Evolutionary conservation across 2,113 vertebrate species (phyloP).

Genomic region (Barbus barbus): DNA sequence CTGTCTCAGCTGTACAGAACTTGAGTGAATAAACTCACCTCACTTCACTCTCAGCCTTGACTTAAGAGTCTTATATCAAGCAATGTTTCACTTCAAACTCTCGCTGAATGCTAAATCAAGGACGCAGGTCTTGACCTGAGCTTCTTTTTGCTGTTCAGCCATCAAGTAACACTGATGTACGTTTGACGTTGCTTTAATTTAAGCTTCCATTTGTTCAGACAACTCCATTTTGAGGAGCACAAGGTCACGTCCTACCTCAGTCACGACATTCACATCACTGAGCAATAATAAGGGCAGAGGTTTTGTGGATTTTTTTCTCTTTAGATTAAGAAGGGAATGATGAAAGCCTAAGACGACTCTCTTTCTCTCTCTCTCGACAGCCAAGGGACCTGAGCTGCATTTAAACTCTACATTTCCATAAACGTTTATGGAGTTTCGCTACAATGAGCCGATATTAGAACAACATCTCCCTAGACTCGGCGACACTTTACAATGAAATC

Average conservation of each 20-base stretch:
- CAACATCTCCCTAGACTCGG: constrained; percentile 28
- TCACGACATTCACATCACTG: constrained; percentile 5
- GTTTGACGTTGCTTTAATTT: constrained; percentile 41
- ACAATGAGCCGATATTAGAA: constrained; percentile 46
- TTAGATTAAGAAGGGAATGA: constrained; percentile 10
- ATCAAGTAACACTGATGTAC: constrained; percentile 20
- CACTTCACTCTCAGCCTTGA: constrained; percentile 13
- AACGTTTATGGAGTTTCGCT: constrained; percentile 47
- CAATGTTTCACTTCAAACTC: constrained; percentile 28
- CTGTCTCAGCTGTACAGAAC: neutral
- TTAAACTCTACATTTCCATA: constrained; percentile 52
- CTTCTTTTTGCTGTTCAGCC: constrained; percentile 7
- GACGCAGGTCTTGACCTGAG: neutral
- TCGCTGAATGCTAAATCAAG: constrained; percentile 29
- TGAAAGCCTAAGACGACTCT: constrained; percentile 12
- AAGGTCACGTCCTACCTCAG: constrained; percentile 4
- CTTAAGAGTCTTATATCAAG: neutral
- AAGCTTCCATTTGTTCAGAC: constrained; percentile 41
- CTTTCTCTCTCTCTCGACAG: constrained; percentile 16
- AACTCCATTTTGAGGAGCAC: neutral
- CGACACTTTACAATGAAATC: constrained; percentile 51
- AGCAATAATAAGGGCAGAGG: constrained; percentile 21
- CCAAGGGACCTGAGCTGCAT: constrained; percentile 39
- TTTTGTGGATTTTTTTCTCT: neutral
- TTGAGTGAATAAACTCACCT: constrained; percentile 7